phyloP scores from a whole-genome alignment of 2,888 invertebrate species.

The Noctua janthina region DNA sequence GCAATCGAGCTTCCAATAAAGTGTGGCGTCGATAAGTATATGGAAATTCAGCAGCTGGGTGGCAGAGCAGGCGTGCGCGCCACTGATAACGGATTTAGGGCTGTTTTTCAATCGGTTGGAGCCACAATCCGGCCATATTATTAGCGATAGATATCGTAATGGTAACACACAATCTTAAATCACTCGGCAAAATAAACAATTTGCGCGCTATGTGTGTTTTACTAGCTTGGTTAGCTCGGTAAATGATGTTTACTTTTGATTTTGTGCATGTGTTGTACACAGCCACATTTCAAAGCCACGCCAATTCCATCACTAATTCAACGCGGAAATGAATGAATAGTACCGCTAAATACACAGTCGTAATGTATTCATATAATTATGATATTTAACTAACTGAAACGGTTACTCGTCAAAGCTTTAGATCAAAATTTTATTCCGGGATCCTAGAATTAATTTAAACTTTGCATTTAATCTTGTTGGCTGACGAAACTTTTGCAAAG shows the following conservation, averaged over 20 bases:
- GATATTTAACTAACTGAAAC: constrained; percentile 36
- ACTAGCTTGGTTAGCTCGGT: constrained; percentile 47
- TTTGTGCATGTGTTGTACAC: constrained; percentile 51
- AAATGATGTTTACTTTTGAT: constrained; percentile 50
- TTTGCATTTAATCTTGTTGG: constrained; percentile 88
- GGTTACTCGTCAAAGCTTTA: constrained; percentile 75
- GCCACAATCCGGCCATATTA: constrained; percentile 75
- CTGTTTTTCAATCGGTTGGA: constrained; percentile 80
- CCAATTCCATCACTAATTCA: constrained; percentile 19
- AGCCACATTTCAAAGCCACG: constrained; percentile 23
- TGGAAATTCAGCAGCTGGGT: constrained; percentile 78
- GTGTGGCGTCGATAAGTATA: constrained; percentile 80
- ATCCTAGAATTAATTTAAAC: constrained; percentile 88
- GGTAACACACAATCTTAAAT: constrained; percentile 66
- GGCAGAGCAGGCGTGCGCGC: constrained; percentile 77
- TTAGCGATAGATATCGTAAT: constrained; percentile 72
- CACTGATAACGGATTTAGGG: constrained; percentile 83
- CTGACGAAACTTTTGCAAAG: constrained; percentile 84
- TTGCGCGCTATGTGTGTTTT: constrained; percentile 46
- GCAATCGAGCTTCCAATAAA: constrained; percentile 76
- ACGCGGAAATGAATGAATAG: constrained; percentile 1
- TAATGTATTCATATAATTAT: constrained; percentile 12
- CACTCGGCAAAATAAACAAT: constrained; percentile 65
- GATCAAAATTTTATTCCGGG: constrained; percentile 80
- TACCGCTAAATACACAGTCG: constrained; percentile 1